Evolutionary conservation across 92 coral and sea anemone species (phyloP), one percentile per base, ranked within the genome.

Genomic region (Palythoa caribaeorum): DNA sequence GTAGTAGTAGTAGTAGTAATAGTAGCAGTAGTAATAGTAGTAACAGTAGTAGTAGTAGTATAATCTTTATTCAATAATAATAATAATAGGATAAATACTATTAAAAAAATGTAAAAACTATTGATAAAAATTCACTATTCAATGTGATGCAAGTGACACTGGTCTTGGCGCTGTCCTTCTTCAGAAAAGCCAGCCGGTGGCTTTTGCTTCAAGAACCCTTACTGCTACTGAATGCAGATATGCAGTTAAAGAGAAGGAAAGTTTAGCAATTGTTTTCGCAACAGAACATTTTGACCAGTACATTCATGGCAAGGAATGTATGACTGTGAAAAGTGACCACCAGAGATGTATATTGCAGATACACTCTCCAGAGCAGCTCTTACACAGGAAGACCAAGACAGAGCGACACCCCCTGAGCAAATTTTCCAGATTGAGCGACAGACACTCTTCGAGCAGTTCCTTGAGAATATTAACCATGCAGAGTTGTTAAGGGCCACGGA

Each of bases 311-410:
- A 38, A 5, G 21, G 28, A 73, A 12, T 35, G 48, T 35, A n/a
- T 36, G 12, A 72, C 15, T 72, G 77, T 72, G 77, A 36, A 15
- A 37, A 35, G 48, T 35, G 77, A 37, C 28, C 76, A 36, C 37
- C 70, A 35, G 13, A 83, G 57, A 83, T 66, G 87, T 83, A 83
- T 66, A 65, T 83, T 3, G 77, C 52, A 83, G 87, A 83, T 65
- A 63, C 77, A n/a, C 87, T 83, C 76, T 83, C 87, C 1, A 13
- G 66, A 60, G 66, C 87, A 15, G 78, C 87, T 66, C 87, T 68
- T 9, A n/a, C 53, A 38, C 78, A 38, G 60, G 35, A 2, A 66
- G 60, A 38, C 6, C 20, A 15, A 28, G 28, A 15, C 39, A 11
- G 14, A 12, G 87, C 12, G 21, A 83, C 87, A 44, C 76, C 76